Percentiles rank a stretch among this genome's conserved stretches.
Evolutionary conservation across 2,113 vertebrate species (phyloP).

Genomic region (Sinosuthora webbiana): DNA sequence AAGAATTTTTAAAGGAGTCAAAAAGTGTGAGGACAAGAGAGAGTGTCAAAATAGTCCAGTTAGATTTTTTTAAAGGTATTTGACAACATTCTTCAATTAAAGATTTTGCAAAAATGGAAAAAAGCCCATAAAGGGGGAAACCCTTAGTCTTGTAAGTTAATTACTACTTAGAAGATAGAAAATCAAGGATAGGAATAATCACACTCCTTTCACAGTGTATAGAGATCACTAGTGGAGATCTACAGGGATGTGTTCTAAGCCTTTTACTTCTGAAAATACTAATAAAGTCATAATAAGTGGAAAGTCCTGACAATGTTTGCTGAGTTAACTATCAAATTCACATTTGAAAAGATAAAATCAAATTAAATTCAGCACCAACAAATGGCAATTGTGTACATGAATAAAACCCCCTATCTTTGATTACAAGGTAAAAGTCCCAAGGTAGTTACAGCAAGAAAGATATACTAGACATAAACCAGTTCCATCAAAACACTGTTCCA

Average conservation of each 20-base stretch:
- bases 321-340: neutral
- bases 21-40: neutral
- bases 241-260: neutral
- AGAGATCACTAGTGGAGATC: neutral
- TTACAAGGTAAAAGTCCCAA: neutral
- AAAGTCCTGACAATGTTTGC: neutral
- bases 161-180: neutral
- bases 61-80: neutral
- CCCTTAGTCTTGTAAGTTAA: neutral
- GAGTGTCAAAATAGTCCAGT: neutral
- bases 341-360: neutral
- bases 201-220: neutral
- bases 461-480: neutral
- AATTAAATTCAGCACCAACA: neutral
- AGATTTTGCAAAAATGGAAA: neutral
- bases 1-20: neutral
- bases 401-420: neutral
- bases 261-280: neutral
- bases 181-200: neutral
- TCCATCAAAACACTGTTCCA: neutral
- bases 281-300: neutral
- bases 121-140: neutral
- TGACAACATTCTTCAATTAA: neutral
- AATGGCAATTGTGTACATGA: neutral
- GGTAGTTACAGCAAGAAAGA: neutral